Evolutionary conservation across 2,113 vertebrate species (phyloP).

Genomic region (Leucosticte australis): DNA sequence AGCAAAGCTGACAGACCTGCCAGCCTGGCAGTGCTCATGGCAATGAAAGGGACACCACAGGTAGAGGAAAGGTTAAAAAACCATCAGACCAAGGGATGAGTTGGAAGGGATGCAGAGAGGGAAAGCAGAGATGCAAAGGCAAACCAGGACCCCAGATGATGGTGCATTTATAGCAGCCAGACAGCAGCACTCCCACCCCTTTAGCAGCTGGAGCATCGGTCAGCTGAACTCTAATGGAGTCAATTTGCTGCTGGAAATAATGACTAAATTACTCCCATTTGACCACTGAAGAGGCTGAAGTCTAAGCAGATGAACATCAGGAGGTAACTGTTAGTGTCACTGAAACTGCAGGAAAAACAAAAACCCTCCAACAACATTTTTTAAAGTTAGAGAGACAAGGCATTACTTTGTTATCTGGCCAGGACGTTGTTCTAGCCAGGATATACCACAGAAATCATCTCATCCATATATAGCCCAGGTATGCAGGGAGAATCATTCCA

Average conservation of each 20-base stretch:
- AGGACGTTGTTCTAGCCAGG: background rate
- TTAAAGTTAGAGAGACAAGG: background rate
- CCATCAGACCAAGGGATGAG: background rate
- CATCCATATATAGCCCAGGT: background rate
- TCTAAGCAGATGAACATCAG: slow-evolving; percentile 12
- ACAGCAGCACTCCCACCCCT: slow-evolving; percentile 31
- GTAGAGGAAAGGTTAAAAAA: background rate
- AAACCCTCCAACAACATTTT: background rate
- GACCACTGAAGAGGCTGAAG: slow-evolving; percentile 47
- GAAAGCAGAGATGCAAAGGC: background rate
- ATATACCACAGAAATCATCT: background rate
- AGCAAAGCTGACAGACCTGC: background rate
- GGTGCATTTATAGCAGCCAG: slow-evolving; percentile 16
- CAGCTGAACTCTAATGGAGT: slow-evolving; percentile 65
- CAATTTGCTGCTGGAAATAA: slow-evolving; percentile 66
- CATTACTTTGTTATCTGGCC: background rate
- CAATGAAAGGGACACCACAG: rapidly evolving
- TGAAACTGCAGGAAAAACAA: background rate
- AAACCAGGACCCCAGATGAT: background rate
- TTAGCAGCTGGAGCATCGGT: slow-evolving; percentile 53
- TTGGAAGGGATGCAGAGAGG: background rate
- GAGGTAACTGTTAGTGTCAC: slow-evolving; percentile 3
- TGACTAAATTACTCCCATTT: slow-evolving; percentile 69
- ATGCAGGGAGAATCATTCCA: background rate
- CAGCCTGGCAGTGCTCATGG: background rate